Evolutionary conservation across 2,797 vertebrate species (phyloP).

Genomic region (Poeciliopsis paucimaculata): DNA sequence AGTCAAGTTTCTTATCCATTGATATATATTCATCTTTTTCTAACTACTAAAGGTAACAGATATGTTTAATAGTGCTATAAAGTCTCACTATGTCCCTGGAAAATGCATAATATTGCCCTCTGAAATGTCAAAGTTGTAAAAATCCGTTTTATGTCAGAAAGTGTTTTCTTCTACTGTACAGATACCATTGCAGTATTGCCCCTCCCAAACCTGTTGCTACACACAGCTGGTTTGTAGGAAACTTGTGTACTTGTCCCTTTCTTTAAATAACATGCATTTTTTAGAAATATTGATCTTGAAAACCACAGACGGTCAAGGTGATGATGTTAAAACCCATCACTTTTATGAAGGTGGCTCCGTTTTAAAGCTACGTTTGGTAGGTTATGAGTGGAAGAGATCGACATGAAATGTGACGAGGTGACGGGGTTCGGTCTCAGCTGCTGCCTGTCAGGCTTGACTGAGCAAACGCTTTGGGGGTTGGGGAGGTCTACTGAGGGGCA

Average conservation of each 20-base stretch:
- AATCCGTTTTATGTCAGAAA: background rate
- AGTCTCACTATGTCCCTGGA: no score
- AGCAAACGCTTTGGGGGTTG: conserved; percentile 17
- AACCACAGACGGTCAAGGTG: background rate
- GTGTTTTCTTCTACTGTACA: background rate
- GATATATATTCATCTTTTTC: no score
- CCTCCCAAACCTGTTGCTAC: background rate
- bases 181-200: background rate
- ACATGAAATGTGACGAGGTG: conserved; percentile 41
- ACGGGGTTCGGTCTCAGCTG: conserved; percentile 29
- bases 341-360: background rate
- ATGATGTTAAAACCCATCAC: background rate
- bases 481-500: conserved; percentile 7
- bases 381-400: conserved; percentile 21
- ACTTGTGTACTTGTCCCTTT: background rate
- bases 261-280: background rate
- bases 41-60: no score
- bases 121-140: background rate
- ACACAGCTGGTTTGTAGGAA: background rate
- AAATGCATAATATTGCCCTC: no score
- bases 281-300: background rate
- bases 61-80: no score
- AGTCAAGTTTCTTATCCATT: no score
- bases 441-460: conserved; percentile 65
- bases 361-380: background rate